Conservation (phyloP, 2,113 vertebrate species). For the Scophthalmus maximus region DNA sequence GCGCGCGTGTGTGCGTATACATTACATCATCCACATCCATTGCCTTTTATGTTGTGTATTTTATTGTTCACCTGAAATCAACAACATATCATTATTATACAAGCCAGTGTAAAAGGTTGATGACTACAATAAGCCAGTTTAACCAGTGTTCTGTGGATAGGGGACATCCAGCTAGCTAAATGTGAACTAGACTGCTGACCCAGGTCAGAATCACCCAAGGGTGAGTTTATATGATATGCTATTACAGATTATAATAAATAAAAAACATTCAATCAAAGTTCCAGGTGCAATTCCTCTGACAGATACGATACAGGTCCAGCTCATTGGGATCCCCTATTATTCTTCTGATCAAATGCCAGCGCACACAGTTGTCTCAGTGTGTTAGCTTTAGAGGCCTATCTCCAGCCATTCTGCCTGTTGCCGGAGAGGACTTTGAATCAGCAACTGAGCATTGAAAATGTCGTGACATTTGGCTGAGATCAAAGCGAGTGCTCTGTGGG, state of each 20-base stretch:
- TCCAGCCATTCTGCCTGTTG: constrained; percentile 6
- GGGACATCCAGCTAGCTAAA: too few species aligned
- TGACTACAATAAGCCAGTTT: too few species aligned
- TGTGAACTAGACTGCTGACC: too few species aligned
- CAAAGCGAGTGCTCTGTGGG: constrained; percentile 19
- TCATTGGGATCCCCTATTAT: background rate
- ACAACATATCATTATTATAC: background rate
- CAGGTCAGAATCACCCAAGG: too few species aligned
- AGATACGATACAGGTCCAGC: background rate
- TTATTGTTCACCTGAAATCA: background rate
- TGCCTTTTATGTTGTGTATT: background rate
- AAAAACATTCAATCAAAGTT: too few species aligned
- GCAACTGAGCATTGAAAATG: constrained; percentile 45
- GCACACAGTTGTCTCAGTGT: background rate
- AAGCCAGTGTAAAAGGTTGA: too few species aligned
- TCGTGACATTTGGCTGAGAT: constrained; percentile 58
- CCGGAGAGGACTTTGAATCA: constrained; percentile 23
- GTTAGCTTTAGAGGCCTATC: background rate
- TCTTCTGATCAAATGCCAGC: constrained; percentile 24
- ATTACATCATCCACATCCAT: constrained; percentile 31
- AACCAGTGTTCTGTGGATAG: too few species aligned
- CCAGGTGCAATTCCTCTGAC: background rate
- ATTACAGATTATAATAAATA: background rate
- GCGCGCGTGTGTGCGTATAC: background rate
- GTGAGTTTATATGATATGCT: background rate